Evolutionary conservation across 2,797 vertebrate species (phyloP).

Genomic region (Galagoides demidoff): DNA sequence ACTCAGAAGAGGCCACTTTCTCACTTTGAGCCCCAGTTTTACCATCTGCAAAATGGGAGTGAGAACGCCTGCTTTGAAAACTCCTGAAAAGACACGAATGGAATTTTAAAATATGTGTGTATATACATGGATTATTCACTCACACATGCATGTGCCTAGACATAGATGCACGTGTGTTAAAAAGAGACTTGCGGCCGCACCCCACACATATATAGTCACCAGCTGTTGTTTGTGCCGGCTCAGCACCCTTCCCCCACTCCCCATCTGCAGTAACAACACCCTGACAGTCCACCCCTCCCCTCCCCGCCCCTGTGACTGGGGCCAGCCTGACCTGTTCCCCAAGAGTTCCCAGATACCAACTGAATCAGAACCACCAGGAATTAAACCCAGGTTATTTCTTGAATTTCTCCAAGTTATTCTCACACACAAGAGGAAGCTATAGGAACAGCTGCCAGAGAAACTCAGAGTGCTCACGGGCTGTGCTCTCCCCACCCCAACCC

Average conservation of each 20-base stretch:
- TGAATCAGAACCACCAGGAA: neutral
- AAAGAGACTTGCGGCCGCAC: neutral
- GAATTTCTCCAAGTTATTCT: neutral
- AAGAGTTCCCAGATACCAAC: neutral
- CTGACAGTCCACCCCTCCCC: neutral
- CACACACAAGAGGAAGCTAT: no score
- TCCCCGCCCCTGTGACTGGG: neutral
- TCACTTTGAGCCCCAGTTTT: neutral
- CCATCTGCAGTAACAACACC: neutral
- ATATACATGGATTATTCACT: no score
- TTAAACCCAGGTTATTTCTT: neutral
- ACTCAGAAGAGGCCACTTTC: neutral
- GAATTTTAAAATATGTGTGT: neutral
- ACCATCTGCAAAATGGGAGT: neutral
- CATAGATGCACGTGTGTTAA: neutral
- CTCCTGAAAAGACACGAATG: neutral
- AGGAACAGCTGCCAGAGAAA: neutral
- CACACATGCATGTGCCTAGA: fast-evolving
- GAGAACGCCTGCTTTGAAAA: neutral
- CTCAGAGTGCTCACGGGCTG: no score
- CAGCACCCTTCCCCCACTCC: neutral
- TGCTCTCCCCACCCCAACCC: no score
- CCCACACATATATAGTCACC: neutral
- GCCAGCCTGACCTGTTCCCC: neutral
- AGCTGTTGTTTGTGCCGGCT: neutral